phyloP scores from a whole-genome alignment of 2,888 invertebrate genomes.

The Pinctada fucata region DNA sequence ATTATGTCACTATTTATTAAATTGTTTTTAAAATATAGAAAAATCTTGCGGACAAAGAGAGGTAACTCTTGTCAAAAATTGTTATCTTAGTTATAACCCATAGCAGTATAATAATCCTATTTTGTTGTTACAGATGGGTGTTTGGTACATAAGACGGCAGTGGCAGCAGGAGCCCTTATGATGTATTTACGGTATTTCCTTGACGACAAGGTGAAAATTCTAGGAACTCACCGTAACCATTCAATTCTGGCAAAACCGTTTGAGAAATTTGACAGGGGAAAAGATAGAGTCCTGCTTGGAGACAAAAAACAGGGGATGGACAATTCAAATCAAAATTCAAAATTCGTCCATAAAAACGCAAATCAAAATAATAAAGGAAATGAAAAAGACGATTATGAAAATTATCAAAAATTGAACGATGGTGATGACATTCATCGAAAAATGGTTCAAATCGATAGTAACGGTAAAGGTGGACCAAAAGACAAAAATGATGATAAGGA shows the following conservation, averaged over 20 bases:
- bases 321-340: too few species aligned
- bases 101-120: too few species aligned
- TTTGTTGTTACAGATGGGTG: slow-evolving; percentile 67
- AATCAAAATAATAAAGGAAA: slow-evolving; percentile 42
- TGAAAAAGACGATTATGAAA: slow-evolving; percentile 47
- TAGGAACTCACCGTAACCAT: background rate
- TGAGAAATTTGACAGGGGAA: too few species aligned
- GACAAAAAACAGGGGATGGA: too few species aligned
- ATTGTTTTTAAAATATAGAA: too few species aligned
- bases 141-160: slow-evolving; percentile 73
- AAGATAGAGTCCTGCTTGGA: too few species aligned
- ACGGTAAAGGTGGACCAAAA: slow-evolving; percentile 33
- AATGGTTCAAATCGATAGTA: slow-evolving; percentile 54
- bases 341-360: slow-evolving; percentile 1
- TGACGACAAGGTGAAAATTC: slow-evolving; percentile 32
- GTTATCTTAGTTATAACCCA: too few species aligned
- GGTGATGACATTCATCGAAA: slow-evolving; percentile 50
- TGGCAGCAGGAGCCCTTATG: slow-evolving; percentile 72
- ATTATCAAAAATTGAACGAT: slow-evolving; percentile 42
- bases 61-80: too few species aligned
- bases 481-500: slow-evolving; percentile 46
- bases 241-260: background rate
- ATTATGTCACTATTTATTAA: too few species aligned
- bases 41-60: too few species aligned
- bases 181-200: slow-evolving; percentile 70